Conservation (phyloP, 2,797 vertebrate species). For the Diglossa cyanea region DNA sequence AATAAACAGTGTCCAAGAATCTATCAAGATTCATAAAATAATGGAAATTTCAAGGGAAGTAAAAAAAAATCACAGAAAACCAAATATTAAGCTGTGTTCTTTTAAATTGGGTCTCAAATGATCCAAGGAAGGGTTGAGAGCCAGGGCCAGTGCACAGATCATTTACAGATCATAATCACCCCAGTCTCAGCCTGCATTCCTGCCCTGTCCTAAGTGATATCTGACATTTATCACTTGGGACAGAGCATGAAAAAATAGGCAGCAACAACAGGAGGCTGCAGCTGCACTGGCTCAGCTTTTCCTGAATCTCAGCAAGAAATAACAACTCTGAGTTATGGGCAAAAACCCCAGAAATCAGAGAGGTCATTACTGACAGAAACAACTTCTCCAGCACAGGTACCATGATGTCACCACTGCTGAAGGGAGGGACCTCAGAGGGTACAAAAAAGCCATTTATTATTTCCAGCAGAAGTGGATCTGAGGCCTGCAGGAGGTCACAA, state of each 20-base stretch:
- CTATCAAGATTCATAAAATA: conserved; percentile 1
- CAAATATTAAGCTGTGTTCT: not conserved
- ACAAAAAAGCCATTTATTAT: not conserved
- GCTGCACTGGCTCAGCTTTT: conserved; percentile 29
- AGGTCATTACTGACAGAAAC: conserved; percentile 44
- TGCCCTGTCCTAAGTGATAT: conserved; percentile 36
- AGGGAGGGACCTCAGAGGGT: not conserved
- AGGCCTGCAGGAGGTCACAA: conserved; percentile 1
- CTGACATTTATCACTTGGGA: conserved; percentile 22
- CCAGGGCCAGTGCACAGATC: conserved; percentile 25
- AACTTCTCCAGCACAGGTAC: conserved; percentile 27
- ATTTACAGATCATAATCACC: conserved; percentile 17
- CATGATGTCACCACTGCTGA: not conserved
- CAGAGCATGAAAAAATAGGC: not conserved
- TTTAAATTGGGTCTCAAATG: conserved; percentile 11
- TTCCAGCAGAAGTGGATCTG: not conserved
- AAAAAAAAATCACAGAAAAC: not conserved
- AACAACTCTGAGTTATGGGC: conserved; percentile 38
- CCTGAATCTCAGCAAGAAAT: conserved; percentile 37
- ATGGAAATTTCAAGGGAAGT: not conserved
- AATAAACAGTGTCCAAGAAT: conserved; percentile 29
- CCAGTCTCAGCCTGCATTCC: not conserved
- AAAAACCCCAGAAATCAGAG: conserved; percentile 29
- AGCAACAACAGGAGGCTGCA: conserved; percentile 46
- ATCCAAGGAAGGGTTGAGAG: conserved; percentile 8